Conservation (phyloP, 2,888 invertebrate species). For the Tenodera sinensis region DNA sequence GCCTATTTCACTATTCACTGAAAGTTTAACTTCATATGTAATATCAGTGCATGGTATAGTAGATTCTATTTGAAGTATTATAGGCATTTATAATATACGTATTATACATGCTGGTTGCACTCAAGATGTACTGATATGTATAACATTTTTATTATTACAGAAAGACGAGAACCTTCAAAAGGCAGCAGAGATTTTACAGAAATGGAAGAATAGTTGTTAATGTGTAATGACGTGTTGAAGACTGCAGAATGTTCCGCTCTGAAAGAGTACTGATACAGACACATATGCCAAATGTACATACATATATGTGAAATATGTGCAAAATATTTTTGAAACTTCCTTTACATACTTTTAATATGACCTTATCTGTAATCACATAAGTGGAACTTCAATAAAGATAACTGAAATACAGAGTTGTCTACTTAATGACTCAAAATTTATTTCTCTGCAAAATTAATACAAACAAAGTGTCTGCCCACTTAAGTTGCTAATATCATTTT, state of each 20-base stretch:
- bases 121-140: neutral
- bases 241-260: neutral
- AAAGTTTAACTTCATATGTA: too few relatives aligned
- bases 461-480: too few relatives aligned
- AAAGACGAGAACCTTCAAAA: conserved; percentile 70
- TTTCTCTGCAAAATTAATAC: too few relatives aligned
- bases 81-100: too few relatives aligned
- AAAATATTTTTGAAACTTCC: neutral
- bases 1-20: too few relatives aligned
- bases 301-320: too few relatives aligned
- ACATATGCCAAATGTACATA: too few relatives aligned
- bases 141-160: conserved; percentile 44
- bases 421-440: too few relatives aligned
- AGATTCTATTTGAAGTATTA: too few relatives aligned
- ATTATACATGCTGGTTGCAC: neutral
- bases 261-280: neutral
- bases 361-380: neutral
- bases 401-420: too few relatives aligned
- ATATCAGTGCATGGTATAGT: too few relatives aligned
- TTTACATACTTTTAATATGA: neutral
- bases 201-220: conserved; percentile 48
- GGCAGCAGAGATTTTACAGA: conserved; percentile 60
- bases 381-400: neutral
- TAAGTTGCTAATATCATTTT: too few relatives aligned
- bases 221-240: neutral